These are phyloP conservation scores for Serripes groenlandicus DNA, from an alignment of 2,888 invertebrate species.

Conservation along the genomic window DNA sequence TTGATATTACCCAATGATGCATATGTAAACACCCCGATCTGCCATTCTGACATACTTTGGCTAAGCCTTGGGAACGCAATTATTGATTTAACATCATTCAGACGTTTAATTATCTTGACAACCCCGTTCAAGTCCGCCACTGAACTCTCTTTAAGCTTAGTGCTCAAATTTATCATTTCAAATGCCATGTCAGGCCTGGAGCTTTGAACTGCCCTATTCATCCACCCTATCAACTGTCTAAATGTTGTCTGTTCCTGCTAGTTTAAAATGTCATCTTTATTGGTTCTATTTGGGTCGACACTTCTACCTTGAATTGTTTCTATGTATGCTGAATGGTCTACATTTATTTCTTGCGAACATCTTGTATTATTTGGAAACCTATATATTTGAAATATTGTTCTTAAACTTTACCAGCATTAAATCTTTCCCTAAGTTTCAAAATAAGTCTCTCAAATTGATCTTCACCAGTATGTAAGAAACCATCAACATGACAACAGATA, in stretches of 20 bases:
- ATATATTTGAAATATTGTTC: constrained; percentile 57
- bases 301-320: constrained; percentile 19
- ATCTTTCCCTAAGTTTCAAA: constrained; percentile 40
- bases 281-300: constrained; percentile 16
- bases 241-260: constrained; percentile 28
- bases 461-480: constrained; percentile 68
- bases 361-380: constrained; percentile 50
- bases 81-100: constrained; percentile 43
- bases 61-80: constrained; percentile 36
- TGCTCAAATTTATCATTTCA: constrained; percentile 54
- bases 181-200: constrained; percentile 37
- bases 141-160: constrained; percentile 37
- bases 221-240: constrained; percentile 21
- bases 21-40: constrained; percentile 40
- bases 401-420: constrained; percentile 61
- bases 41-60: background rate
- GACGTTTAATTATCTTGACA: constrained; percentile 31
- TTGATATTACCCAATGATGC: constrained; percentile 56
- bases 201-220: background rate
- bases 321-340: constrained; percentile 35
- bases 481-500: constrained; percentile 66
- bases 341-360: constrained; percentile 11
- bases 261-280: constrained; percentile 18
- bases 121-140: constrained; percentile 26
- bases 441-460: constrained; percentile 48